These are phyloP conservation scores for Caenorhabditis angaria DNA, from an alignment of 2,888 invertebrate species.

Conservation along the genomic window DNA sequence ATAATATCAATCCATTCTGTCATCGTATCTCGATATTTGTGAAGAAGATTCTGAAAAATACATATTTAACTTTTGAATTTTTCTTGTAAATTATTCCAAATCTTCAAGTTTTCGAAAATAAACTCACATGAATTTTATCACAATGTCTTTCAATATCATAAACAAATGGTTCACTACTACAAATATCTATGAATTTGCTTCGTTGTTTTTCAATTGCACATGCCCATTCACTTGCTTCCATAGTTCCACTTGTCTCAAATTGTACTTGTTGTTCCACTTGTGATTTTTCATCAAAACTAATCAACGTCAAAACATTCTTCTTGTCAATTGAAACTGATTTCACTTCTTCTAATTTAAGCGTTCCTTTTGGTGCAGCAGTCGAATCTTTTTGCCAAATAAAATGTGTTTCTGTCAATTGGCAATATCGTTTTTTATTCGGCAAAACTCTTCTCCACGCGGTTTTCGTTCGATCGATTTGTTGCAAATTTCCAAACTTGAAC, in stretches of 20 bases:
- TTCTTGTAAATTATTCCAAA: no score
- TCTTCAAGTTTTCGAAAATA: not conserved
- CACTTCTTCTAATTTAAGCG: constrained; percentile 51
- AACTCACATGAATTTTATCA: constrained; percentile 46
- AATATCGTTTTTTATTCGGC: constrained; percentile 59
- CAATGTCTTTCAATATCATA: constrained; percentile 46
- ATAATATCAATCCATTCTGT: constrained; percentile 57
- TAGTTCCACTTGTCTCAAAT: constrained; percentile 61
- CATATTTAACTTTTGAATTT: not conserved
- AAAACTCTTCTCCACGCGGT: constrained; percentile 53
- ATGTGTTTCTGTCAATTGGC: constrained; percentile 58
- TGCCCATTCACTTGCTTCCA: constrained; percentile 67
- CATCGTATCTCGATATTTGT: constrained; percentile 60
- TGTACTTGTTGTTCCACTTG: no score
- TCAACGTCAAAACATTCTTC: constrained; percentile 60
- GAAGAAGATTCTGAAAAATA: constrained; percentile 38
- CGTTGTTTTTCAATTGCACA: constrained; percentile 47
- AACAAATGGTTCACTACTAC: constrained; percentile 19
- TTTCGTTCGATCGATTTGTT: constrained; percentile 45
- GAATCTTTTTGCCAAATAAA: constrained; percentile 66
- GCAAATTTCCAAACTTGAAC: constrained; percentile 51
- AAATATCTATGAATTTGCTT: constrained; percentile 15
- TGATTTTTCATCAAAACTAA: constrained; percentile 39
- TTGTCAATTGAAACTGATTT: constrained; percentile 52
- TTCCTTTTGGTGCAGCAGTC: constrained; percentile 44